These are phyloP conservation scores for Pseudomyrmex gracilis DNA, from an alignment of 1,140 invertebrate species.

Conservation along the genomic window DNA sequence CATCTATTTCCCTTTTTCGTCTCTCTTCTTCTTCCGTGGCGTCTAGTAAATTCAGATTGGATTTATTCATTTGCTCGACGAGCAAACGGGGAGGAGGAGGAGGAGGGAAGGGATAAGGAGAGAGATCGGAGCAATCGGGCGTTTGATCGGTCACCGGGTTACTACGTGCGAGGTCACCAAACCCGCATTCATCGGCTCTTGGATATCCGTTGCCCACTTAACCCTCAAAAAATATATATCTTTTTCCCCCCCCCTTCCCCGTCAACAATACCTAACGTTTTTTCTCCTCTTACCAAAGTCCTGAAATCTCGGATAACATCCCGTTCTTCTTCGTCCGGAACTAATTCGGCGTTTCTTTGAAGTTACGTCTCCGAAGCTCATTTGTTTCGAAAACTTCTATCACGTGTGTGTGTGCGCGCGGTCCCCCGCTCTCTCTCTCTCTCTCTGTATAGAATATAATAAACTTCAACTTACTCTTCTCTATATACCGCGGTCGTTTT, in stretches of 20 bases:
- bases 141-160: constrained; percentile 26
- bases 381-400: no score
- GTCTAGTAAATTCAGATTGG: constrained; percentile 31
- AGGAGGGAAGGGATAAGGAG: no score
- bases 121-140: background rate
- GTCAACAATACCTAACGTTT: background rate
- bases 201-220: background rate
- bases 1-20: background rate
- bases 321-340: background rate
- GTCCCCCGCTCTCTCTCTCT: no score
- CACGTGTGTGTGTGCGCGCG: no score
- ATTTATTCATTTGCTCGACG: constrained; percentile 41
- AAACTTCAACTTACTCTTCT: background rate
- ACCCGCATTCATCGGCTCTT: background rate
- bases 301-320: background rate
- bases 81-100: background rate
- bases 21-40: background rate
- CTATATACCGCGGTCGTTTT: no score
- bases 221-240: background rate
- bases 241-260: no score
- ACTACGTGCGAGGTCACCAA: background rate
- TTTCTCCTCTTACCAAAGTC: background rate
- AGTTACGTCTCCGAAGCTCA: no score
- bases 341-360: background rate
- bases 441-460: background rate